Base-by-base conservation (phyloP, 2,888 invertebrate genomes). In the Hyles lineata region DNA sequence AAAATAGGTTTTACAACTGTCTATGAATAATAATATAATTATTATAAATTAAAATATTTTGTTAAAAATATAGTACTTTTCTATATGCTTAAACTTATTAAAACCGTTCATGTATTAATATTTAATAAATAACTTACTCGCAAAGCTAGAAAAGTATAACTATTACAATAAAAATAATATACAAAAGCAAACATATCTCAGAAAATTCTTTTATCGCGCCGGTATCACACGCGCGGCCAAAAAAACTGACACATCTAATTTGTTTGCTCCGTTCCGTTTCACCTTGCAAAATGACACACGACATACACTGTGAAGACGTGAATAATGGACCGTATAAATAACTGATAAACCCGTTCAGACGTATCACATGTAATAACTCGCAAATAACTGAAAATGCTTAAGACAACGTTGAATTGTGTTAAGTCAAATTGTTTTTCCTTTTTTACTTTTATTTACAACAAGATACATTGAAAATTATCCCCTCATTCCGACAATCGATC, bases 271-370 rank as follows among this genome's bases (percentile, higher is more conserved):
- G 60, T 71, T 71, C 70, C 43, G 35, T 71, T 71, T 60, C 59
- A 71, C 67, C 67, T 67, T 67, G 67, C 67, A 7, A 50, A 67
- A 43, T 50, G 59, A 23, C 59, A 71, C 70, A 52, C 58, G 23
- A 58, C 55, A 60, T 35, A 43, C 35, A 71, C 35, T 71, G 43
- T 23, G 62, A 58, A 61, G 52, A 35, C 23, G 55, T 73, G 70
- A 73, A 63, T 73, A 70, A 73, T 63, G 62, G 62, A 58, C 11
- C 19, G 35, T 62, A 73, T 73, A 73, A 73, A 73, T 73, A 73
- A 73, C 70, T 70, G 72, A 73, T 70, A 70, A 73, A 70, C 62
- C 11, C 60, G 35, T 50, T 17, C 15, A 52, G 70, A 71, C 60
- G 60, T 60, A 60, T 59, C 23, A 35, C 60, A 43, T 58, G 43